These are phyloP conservation scores for Halichoerus grypus DNA, from an alignment of 2,113 vertebrate species.

Conservation along the genomic window DNA sequence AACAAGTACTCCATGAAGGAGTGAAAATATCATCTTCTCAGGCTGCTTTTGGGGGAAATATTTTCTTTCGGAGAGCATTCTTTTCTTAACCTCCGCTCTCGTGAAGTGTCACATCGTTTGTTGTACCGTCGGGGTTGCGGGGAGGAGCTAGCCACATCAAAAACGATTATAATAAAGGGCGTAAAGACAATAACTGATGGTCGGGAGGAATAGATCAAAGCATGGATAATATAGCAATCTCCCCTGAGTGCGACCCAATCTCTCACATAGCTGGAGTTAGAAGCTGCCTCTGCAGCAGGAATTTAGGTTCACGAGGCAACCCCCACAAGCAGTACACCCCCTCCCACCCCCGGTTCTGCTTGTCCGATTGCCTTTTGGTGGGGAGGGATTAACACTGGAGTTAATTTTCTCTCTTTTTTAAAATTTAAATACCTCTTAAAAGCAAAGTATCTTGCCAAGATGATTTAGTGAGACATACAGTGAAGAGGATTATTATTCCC, in stretches of 20 bases:
- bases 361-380: background rate
- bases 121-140: background rate
- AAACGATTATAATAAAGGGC: slow-evolving; percentile 20
- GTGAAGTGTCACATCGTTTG: slow-evolving; percentile 19
- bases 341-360: background rate
- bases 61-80: slow-evolving; percentile 58
- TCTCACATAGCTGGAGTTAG: background rate
- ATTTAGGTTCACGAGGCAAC: background rate
- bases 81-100: slow-evolving; percentile 66
- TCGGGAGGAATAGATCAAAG: background rate
- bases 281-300: background rate
- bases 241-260: background rate
- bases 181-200: slow-evolving; percentile 49
- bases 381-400: background rate
- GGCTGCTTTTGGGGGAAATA: slow-evolving; percentile 54
- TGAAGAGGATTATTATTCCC: background rate
- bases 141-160: background rate
- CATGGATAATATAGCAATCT: background rate
- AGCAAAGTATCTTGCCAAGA: background rate
- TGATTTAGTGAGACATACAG: background rate
- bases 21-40: slow-evolving; percentile 68
- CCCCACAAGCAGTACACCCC: background rate
- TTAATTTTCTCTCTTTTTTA: background rate
- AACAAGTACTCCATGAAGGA: slow-evolving; percentile 62
- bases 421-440: background rate